Evolutionary conservation across 2,113 vertebrate species (phyloP), one percentile per base, ranked within the genome.

Genomic region (Sylvilagus bachmani): DNA sequence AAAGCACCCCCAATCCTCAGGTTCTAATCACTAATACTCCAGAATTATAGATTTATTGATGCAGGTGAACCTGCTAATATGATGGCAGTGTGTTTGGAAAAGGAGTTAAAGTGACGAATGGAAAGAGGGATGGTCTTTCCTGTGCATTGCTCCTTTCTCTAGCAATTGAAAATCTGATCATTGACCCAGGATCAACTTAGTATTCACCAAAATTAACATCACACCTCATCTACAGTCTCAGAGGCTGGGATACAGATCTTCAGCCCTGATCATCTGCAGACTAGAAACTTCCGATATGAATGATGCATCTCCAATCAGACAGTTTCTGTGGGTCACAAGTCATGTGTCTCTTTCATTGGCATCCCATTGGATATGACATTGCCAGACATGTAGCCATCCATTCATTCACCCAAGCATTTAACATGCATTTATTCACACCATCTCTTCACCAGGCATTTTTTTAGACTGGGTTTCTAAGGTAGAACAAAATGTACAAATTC

Each of bases 401-500:
- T 81, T 86, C 21, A 82, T 92, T 82, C n/a, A 66, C 70, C 19
- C 22, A 77, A 29, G 14, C 10, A 55, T 82, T 93, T 78, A 61
- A 22, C 25, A 38, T 62, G 27, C 31, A 86, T 38, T 78, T 95
- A 81, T 62, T 55, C 38, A 36, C 24, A 84, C 66, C 58, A 78
- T 87, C n/a, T 67, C 33, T 84, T 90, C 81, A 12, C 4, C 33
- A 84, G 49, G 19, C 29, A 62, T 17, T 81, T 17, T 74, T 88
- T 67, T 69, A 27, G 2, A 74, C 25, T 70, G 44, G 8, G 13
- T 79, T 79, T 91, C 31, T 55, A 89, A 6, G 5, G 8, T 66
- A 86, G 55, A 89, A 78, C 73, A 85, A 81, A 89, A 67, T 33
- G 14, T 75, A 13, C 31, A 89, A 86, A 4, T 86, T 66, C 55